These are phyloP conservation scores for Cydia splendana DNA, from an alignment of 1,140 invertebrate genomes.

Conservation along the genomic window DNA sequence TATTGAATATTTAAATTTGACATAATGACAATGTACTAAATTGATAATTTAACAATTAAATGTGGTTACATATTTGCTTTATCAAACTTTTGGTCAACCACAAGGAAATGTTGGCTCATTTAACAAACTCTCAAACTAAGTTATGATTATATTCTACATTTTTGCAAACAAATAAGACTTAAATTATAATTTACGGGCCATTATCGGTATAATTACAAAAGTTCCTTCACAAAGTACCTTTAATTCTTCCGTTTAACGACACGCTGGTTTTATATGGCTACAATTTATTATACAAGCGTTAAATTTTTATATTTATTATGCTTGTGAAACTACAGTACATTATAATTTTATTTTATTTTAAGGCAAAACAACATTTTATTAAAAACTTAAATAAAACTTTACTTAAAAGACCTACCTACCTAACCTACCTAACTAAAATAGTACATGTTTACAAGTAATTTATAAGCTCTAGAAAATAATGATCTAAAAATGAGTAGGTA, in stretches of 20 bases:
- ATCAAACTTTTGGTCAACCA: background rate
- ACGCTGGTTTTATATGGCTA: background rate
- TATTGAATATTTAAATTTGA: too few relatives aligned
- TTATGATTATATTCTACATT: background rate
- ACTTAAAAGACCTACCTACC: too few relatives aligned
- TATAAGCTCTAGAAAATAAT: too few relatives aligned
- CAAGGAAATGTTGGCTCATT: background rate
- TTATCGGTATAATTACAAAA: slow-evolving; percentile 6
- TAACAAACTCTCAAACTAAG: background rate
- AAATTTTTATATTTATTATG: background rate
- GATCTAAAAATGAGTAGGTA: too few relatives aligned
- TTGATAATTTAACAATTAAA: too few relatives aligned
- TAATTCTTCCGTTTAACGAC: background rate
- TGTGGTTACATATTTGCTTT: background rate
- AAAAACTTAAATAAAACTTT: too few relatives aligned
- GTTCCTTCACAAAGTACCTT: background rate
- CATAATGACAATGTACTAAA: too few relatives aligned
- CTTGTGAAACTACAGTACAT: too few relatives aligned
- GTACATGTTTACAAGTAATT: too few relatives aligned
- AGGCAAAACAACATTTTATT: too few relatives aligned
- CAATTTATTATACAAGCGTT: background rate
- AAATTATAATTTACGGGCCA: background rate
- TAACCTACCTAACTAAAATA: too few relatives aligned
- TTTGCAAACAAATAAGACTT: background rate
- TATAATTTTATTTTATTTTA: too few relatives aligned